Percentiles rank a stretch among this genome's conserved stretches.
These are phyloP conservation scores for Emydura subglobosa DNA, from an alignment of 2,113 vertebrate genomes.

Conservation along the genomic window DNA sequence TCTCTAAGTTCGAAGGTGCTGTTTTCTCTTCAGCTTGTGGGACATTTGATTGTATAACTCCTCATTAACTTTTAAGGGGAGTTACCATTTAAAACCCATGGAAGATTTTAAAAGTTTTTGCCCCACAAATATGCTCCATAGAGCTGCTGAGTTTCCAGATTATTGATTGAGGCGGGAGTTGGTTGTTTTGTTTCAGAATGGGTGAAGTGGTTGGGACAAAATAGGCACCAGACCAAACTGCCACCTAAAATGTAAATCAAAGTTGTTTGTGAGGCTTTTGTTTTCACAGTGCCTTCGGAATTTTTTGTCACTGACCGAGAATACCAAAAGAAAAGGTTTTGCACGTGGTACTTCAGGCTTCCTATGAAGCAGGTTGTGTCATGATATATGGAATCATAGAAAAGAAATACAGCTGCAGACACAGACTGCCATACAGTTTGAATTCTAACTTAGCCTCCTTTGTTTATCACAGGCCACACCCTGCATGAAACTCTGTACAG, in stretches of 20 bases:
- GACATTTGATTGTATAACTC: neutral
- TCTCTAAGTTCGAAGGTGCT: neutral
- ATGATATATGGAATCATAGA: neutral
- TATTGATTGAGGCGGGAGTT: neutral
- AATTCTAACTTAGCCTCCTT: neutral
- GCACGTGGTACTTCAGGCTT: neutral
- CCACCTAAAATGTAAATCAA: neutral
- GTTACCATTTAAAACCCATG: neutral
- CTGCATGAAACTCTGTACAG: neutral
- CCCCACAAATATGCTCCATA: neutral
- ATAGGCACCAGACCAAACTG: neutral
- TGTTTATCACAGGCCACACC: neutral
- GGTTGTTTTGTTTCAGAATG: neutral
- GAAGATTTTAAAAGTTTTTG: neutral
- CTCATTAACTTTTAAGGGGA: neutral
- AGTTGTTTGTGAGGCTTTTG: neutral
- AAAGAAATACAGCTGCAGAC: neutral
- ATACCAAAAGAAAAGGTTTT: neutral
- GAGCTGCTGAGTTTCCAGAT: neutral
- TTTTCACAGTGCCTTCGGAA: neutral
- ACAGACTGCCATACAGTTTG: neutral
- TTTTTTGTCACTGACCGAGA: neutral
- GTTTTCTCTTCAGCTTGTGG: neutral
- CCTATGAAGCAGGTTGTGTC: neutral
- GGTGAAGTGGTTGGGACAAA: neutral